Conservation (phyloP, 2,113 vertebrate genomes). For the Semicossyphus pulcher region DNA sequence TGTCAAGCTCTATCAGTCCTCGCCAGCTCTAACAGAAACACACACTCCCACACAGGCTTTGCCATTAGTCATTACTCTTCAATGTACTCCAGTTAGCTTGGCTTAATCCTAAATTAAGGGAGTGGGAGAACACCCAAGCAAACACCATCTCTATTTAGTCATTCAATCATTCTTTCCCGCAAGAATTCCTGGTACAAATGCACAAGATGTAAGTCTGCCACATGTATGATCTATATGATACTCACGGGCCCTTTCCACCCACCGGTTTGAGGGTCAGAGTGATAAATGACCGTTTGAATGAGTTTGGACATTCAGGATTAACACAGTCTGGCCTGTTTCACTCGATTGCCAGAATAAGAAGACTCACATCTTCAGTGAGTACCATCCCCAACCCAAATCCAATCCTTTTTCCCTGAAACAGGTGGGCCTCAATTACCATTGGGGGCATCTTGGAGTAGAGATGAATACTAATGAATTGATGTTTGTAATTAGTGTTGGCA, state of each 20-base stretch:
- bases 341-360: slow-evolving; percentile 61
- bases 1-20: neutral
- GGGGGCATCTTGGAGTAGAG: slow-evolving; percentile 28
- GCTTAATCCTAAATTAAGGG: too few species aligned
- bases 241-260: slow-evolving; percentile 15
- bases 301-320: slow-evolving; percentile 57
- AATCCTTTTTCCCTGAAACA: slow-evolving; percentile 64
- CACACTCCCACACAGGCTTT: neutral
- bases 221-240: slow-evolving; percentile 12
- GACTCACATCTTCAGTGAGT: slow-evolving; percentile 27
- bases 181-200: neutral
- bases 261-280: slow-evolving; percentile 40
- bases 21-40: neutral
- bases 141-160: neutral
- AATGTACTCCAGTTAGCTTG: neutral
- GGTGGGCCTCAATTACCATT: slow-evolving; percentile 57
- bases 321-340: slow-evolving; percentile 70
- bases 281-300: slow-evolving; percentile 66
- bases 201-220: neutral
- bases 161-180: neutral
- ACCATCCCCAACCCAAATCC: slow-evolving; percentile 43
- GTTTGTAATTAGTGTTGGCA: slow-evolving; percentile 66
- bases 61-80: neutral
- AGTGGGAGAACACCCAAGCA: too few species aligned
- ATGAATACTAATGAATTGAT: slow-evolving; percentile 67